Evolutionary conservation across 1,140 invertebrate species (phyloP).

Genomic region (Akabosia matsudoensis): DNA sequence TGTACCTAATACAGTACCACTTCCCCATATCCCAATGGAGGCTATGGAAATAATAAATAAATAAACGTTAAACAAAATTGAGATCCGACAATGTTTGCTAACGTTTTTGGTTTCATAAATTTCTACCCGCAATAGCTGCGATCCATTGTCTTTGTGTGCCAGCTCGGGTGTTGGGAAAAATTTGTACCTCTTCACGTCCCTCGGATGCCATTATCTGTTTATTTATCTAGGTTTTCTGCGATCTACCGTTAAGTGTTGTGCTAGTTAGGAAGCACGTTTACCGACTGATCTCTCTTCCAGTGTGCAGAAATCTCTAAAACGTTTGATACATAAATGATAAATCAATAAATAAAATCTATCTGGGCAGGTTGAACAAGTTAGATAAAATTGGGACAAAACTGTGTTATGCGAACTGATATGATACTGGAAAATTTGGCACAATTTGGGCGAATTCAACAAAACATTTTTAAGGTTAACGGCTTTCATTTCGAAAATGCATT

Average conservation of each 20-base stretch:
- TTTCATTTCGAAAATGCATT: no score
- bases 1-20: slow-evolving; percentile 11
- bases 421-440: no score
- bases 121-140: neutral
- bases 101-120: neutral
- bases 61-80: neutral
- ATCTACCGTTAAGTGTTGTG: neutral
- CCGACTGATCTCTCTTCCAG: no score
- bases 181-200: neutral
- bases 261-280: neutral
- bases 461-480: no score
- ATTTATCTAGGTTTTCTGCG: neutral
- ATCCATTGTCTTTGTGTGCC: neutral
- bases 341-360: no score
- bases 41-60: slow-evolving; percentile 5
- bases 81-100: neutral
- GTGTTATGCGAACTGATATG: no score
- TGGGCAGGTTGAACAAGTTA: no score
- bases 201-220: slow-evolving; percentile 7
- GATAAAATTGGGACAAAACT: no score
- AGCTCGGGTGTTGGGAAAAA: neutral
- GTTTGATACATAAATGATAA: no score
- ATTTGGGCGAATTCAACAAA: no score
- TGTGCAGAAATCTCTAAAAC: no score
- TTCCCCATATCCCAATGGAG: slow-evolving; percentile 1